Evolutionary conservation across 2,113 vertebrate genomes (phyloP).

Genomic region (Neotoma lepida): DNA sequence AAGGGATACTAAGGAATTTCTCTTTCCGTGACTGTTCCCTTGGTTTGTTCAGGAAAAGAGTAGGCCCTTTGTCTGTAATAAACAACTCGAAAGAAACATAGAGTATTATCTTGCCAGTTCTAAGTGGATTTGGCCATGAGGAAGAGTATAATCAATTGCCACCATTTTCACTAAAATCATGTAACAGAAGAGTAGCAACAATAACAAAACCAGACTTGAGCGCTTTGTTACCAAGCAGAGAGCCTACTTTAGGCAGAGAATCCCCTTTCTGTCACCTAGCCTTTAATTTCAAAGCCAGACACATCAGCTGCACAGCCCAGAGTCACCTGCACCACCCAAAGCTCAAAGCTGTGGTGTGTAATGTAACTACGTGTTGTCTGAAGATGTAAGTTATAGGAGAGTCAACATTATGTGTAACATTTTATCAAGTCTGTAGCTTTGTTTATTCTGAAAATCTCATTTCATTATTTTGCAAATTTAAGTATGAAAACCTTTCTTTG

Average conservation of each 20-base stretch:
- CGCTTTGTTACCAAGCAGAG: background rate
- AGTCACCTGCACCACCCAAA: background rate
- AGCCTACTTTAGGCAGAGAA: background rate
- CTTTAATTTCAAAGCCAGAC: background rate
- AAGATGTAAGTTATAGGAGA: background rate
- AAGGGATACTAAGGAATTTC: background rate
- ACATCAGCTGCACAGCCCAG: background rate
- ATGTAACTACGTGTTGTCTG: background rate
- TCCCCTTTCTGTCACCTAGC: background rate
- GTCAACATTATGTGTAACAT: background rate
- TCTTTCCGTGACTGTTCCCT: background rate
- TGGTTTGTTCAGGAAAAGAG: constrained; percentile 20
- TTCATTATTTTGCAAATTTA: constrained; percentile 19
- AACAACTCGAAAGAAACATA: constrained; percentile 1
- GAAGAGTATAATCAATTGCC: background rate
- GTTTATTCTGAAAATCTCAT: background rate
- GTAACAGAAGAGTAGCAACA: background rate
- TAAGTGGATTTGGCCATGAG: constrained; percentile 10
- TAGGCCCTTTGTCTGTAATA: constrained; percentile 34
- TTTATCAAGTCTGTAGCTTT: background rate
- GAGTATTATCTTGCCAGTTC: background rate
- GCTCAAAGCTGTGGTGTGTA: rapidly evolving
- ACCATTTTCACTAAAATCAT: background rate
- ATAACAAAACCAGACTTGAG: background rate
- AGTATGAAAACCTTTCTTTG: background rate